Conservation (phyloP, 1,140 invertebrate species). For the Aphis gossypii region DNA sequence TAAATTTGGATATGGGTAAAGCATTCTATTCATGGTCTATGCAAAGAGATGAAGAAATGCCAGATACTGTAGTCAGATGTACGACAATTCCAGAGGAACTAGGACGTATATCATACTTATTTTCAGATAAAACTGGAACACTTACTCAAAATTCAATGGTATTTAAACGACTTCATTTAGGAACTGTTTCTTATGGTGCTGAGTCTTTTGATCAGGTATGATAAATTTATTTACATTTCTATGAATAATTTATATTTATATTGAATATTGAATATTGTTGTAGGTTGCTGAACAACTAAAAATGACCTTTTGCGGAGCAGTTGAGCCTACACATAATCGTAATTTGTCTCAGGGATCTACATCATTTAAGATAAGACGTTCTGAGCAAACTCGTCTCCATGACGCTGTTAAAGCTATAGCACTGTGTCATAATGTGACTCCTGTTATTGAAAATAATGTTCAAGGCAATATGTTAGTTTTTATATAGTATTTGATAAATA, state of each 20-base stretch:
- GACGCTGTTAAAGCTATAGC: slow-evolving; percentile 94
- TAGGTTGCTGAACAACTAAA: slow-evolving; percentile 58
- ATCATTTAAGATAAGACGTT: slow-evolving; percentile 69
- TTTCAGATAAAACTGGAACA: slow-evolving; percentile 98
- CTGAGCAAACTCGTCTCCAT: slow-evolving; percentile 81
- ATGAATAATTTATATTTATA: not conserved
- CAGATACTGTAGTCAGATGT: slow-evolving; percentile 95
- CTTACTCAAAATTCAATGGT: slow-evolving; percentile 99
- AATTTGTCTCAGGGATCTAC: slow-evolving; percentile 45
- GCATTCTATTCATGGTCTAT: slow-evolving; percentile 97
- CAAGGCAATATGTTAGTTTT: slow-evolving; percentile 54
- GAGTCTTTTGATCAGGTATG: slow-evolving; percentile 87
- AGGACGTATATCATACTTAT: slow-evolving; percentile 92
- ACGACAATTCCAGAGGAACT: slow-evolving; percentile 98
- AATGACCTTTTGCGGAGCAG: slow-evolving; percentile 46
- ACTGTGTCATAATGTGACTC: slow-evolving; percentile 98
- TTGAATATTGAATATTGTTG: slow-evolving; percentile 54
- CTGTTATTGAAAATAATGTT: slow-evolving; percentile 79
- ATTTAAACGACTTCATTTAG: slow-evolving; percentile 92
- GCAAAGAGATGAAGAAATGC: slow-evolving; percentile 89
- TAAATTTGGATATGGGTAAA: slow-evolving; percentile 99
- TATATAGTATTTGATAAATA: not conserved
- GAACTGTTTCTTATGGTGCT: slow-evolving; percentile 84
- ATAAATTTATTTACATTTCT: slow-evolving; percentile 60
- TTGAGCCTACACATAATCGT: slow-evolving; percentile 53